A percentile compares a stretch with the other conserved stretches of the same genome.
These are phyloP conservation scores for Cynoglossus semilaevis DNA, from an alignment of 2,113 vertebrate species.

Conservation along the genomic window DNA sequence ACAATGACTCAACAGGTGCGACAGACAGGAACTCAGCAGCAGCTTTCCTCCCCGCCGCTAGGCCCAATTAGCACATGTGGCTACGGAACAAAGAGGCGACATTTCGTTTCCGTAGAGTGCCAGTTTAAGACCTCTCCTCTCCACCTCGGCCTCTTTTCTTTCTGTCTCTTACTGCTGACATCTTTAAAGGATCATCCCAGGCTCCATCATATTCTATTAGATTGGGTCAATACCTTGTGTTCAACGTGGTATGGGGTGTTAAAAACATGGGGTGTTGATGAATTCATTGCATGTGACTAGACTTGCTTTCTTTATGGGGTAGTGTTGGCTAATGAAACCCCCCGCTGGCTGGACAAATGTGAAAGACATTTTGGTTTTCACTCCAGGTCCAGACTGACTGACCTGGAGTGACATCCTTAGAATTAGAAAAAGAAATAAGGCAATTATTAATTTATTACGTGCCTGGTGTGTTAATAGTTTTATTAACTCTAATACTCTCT, in stretches of 20 bases:
- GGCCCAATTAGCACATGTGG: constrained; percentile 73
- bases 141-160: constrained; percentile 57
- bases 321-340: constrained; percentile 65
- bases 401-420: constrained; percentile 13
- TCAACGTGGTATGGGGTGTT: constrained; percentile 60
- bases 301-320: constrained; percentile 63
- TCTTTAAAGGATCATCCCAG: constrained; percentile 68
- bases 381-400: constrained; percentile 22
- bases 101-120: constrained; percentile 74
- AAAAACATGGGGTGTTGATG: constrained; percentile 74
- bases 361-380: constrained; percentile 45
- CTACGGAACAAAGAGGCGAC: constrained; percentile 72
- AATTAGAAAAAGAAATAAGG: not conserved
- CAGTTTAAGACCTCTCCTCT: constrained; percentile 75
- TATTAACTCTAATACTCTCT: not conserved
- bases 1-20: constrained; percentile 81
- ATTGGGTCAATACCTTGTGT: constrained; percentile 70
- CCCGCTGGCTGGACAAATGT: constrained; percentile 53
- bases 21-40: constrained; percentile 71
- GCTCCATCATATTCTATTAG: constrained; percentile 64
- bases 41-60: constrained; percentile 65
- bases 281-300: constrained; percentile 76
- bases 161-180: constrained; percentile 74
- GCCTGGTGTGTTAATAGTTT: not conserved
- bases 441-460: not conserved